Conservation (phyloP, 1,140 invertebrate genomes). For the Hypsibius dujardini region DNA sequence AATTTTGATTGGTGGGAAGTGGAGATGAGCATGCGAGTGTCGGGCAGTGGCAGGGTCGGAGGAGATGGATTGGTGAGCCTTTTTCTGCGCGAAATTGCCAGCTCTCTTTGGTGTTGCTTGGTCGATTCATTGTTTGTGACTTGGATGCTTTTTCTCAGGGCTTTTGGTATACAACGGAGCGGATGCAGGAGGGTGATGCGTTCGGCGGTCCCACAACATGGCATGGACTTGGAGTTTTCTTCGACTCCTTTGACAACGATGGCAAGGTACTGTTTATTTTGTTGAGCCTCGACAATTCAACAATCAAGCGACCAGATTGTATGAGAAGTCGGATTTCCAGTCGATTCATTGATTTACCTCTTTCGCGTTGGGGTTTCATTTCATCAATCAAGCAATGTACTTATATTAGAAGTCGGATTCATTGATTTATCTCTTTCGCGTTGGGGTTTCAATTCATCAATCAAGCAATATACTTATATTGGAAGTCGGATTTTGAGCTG, state of each 20-base stretch:
- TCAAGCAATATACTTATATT: too few species aligned
- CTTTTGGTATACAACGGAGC: constrained; percentile 77
- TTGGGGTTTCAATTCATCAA: too few species aligned
- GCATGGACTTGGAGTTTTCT: constrained; percentile 82
- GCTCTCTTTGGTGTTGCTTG: not conserved
- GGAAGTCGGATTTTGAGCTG: too few species aligned
- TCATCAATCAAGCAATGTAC: too few species aligned
- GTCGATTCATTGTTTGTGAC: constrained; percentile 17
- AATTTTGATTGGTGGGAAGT: constrained; percentile 90
- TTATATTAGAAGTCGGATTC: too few species aligned
- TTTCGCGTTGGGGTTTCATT: too few species aligned
- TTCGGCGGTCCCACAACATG: constrained; percentile 88
- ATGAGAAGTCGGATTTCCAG: too few species aligned
- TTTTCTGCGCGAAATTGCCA: not conserved
- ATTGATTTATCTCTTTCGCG: too few species aligned
- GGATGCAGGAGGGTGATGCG: constrained; percentile 67
- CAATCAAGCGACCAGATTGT: too few species aligned
- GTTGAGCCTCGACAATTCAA: too few species aligned
- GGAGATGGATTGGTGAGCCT: constrained; percentile 76
- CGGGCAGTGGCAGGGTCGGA: constrained; percentile 83
- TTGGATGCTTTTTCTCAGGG: constrained; percentile 43
- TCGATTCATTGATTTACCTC: too few species aligned
- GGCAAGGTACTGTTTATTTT: constrained; percentile 44
- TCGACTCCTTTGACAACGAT: constrained; percentile 98
- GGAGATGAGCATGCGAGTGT: constrained; percentile 80